Evolutionary conservation across 2,888 invertebrate species (phyloP).

Genomic region (Bombylius major): DNA sequence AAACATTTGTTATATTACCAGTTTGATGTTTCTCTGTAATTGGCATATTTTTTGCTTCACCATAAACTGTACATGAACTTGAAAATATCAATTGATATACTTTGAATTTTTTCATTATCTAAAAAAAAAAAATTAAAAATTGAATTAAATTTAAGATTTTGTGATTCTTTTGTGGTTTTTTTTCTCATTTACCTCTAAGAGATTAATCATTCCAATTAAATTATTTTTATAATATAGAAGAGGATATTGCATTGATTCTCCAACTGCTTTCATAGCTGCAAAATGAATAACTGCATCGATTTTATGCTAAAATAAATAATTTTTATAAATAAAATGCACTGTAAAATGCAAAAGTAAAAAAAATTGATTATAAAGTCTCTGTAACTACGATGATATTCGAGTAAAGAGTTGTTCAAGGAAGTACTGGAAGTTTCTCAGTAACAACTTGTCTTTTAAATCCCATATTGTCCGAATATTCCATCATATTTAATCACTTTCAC

Average conservation of each 20-base stretch:
- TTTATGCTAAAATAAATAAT: slow-evolving; percentile 48
- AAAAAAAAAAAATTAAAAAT: slow-evolving; percentile 10
- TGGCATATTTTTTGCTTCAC: slow-evolving; percentile 70
- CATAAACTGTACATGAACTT: slow-evolving; percentile 87
- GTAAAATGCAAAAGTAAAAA: too few relatives aligned
- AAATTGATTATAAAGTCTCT: too few relatives aligned
- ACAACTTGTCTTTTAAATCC: too few relatives aligned
- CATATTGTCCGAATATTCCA: too few relatives aligned
- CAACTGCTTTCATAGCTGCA: slow-evolving; percentile 89
- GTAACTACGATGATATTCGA: too few relatives aligned
- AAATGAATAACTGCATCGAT: slow-evolving; percentile 85
- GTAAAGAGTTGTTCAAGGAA: too few relatives aligned
- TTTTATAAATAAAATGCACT: background rate
- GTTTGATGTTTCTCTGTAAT: slow-evolving; percentile 73
- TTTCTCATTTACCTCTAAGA: slow-evolving; percentile 61
- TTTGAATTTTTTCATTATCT: slow-evolving; percentile 57
- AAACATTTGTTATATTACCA: slow-evolving; percentile 83
- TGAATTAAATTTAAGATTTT: background rate
- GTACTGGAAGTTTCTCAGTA: too few relatives aligned
- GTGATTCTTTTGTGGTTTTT: slow-evolving; percentile 9
- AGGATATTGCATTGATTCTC: slow-evolving; percentile 79
- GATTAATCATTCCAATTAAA: slow-evolving; percentile 69
- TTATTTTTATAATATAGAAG: slow-evolving; percentile 83
- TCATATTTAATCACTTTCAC: too few relatives aligned
- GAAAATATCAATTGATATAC: slow-evolving; percentile 65